Evolutionary conservation across 2,113 vertebrate species (phyloP).

Genomic region (Pangasianodon hypophthalmus): DNA sequence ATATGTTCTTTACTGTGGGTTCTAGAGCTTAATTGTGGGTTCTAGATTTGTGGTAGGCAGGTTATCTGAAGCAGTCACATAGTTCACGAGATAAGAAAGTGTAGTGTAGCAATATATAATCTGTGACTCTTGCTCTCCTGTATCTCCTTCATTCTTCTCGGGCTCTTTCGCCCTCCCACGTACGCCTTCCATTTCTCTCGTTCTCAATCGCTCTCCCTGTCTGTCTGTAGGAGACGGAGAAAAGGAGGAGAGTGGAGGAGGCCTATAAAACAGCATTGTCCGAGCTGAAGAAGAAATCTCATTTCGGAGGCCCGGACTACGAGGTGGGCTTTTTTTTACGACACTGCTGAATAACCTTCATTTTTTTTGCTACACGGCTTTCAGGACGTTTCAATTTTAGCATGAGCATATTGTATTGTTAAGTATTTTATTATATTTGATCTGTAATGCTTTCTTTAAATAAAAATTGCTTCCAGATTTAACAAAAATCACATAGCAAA

Average conservation of each 20-base stretch:
- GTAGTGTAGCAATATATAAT: neutral
- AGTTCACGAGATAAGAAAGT: neutral
- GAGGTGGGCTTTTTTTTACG: conserved; percentile 75
- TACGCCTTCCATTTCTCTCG: neutral
- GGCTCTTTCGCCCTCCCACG: neutral
- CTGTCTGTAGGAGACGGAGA: conserved; percentile 83
- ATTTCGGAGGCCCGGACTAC: conserved; percentile 97
- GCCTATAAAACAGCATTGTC: conserved; percentile 87
- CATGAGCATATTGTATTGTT: neutral
- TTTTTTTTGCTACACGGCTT: neutral
- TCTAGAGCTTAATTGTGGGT: too few species aligned
- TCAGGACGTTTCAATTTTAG: neutral
- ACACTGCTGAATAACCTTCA: neutral
- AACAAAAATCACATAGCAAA: neutral
- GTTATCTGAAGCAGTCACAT: too few species aligned
- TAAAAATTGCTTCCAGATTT: neutral
- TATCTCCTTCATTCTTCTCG: neutral
- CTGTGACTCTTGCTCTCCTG: neutral
- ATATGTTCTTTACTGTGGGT: too few species aligned
- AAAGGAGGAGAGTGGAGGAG: conserved; percentile 88
- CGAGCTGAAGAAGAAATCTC: conserved; percentile 96
- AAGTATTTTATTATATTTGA: neutral
- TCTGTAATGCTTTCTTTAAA: neutral
- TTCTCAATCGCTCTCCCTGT: conserved; percentile 20
- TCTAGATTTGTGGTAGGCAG: too few species aligned